Evolutionary conservation across 2,888 invertebrate species (phyloP).

Genomic region (Phrixothrix hirtus): DNA sequence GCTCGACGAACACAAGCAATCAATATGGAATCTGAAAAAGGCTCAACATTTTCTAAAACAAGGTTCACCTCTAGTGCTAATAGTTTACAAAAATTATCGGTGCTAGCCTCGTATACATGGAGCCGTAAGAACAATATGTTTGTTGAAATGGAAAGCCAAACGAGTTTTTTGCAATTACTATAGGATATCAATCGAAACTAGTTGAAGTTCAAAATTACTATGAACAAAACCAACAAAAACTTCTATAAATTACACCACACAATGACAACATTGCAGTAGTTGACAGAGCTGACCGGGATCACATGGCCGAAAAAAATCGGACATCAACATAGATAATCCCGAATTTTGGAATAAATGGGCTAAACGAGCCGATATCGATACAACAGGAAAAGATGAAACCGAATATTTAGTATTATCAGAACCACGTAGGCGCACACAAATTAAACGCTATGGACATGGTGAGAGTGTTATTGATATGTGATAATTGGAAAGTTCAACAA

Average conservation of each 20-base stretch:
- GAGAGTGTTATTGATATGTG: constrained; percentile 93
- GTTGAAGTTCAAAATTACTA: no score
- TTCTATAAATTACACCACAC: no score
- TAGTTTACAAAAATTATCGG: no score
- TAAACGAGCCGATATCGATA: constrained; percentile 96
- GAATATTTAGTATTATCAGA: constrained; percentile 93
- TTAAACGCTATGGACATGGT: constrained; percentile 94
- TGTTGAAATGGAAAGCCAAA: no score
- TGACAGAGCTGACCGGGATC: no score
- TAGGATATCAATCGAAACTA: no score
- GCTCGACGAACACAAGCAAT: constrained; percentile 95
- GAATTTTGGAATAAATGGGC: constrained; percentile 99
- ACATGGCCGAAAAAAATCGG: no score
- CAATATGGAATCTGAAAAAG: constrained; percentile 94
- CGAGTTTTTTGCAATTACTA: no score
- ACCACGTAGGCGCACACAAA: constrained; percentile 92
- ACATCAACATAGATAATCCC: constrained; percentile 98
- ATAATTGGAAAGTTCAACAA: constrained; percentile 85
- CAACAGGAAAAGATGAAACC: constrained; percentile 86
- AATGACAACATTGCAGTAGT: no score
- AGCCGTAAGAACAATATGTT: no score
- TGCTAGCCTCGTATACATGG: no score
- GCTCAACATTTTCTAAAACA: constrained; percentile 93
- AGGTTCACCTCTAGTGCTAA: constrained; percentile 95
- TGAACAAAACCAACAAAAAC: no score